Evolutionary conservation across 2,113 vertebrate genomes (phyloP).

Genomic region (Plotosus lineatus): DNA sequence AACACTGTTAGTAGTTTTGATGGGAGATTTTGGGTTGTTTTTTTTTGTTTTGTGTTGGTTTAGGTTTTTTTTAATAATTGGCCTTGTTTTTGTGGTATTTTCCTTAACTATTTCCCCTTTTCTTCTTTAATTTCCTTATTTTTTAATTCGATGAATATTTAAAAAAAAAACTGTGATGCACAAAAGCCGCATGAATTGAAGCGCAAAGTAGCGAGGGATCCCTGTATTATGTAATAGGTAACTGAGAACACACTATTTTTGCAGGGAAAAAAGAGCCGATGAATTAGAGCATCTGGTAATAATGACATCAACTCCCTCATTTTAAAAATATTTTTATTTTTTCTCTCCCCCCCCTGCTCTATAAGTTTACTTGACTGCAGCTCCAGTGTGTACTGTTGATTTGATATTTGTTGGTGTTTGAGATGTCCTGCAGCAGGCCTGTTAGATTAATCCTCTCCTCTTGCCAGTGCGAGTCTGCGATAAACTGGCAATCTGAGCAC

Average conservation of each 20-base stretch:
- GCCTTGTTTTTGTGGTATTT: no score
- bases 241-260: not conserved
- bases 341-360: not conserved
- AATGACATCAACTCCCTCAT: not conserved
- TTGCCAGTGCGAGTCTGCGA: slow-evolving; percentile 58
- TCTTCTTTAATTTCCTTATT: no score
- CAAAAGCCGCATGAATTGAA: no score
- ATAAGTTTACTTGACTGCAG: slow-evolving; percentile 3
- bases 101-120: no score
- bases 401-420: slow-evolving; percentile 53
- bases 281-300: not conserved
- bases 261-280: not conserved
- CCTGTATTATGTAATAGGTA: not conserved
- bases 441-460: slow-evolving; percentile 58
- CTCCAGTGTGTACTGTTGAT: slow-evolving; percentile 43
- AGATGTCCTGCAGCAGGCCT: slow-evolving; percentile 55
- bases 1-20: no score
- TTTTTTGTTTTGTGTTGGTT: no score
- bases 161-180: no score
- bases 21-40: no score
- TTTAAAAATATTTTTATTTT: not conserved
- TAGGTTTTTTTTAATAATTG: no score
- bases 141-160: no score
- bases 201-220: no score
- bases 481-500: slow-evolving; percentile 66